A percentile compares a stretch with the other conserved stretches of the same genome.
Conservation (phyloP, 2,797 vertebrate species). For the Mastacembelus armatus region DNA sequence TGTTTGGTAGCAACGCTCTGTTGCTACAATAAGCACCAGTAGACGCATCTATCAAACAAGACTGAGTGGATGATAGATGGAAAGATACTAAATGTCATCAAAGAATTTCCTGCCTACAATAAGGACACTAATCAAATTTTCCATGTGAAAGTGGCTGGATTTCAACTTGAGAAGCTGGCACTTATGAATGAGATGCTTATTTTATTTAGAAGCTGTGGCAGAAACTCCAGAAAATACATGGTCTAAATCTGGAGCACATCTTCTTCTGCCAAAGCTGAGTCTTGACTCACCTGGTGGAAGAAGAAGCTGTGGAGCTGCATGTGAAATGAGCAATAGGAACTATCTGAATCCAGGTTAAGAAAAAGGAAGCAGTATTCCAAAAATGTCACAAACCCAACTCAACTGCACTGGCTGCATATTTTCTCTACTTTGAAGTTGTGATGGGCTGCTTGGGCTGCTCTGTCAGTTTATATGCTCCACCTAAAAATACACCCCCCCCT, state of each 20-base stretch:
- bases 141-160: not conserved
- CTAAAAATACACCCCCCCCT: not conserved
- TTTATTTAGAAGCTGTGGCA: conserved; percentile 11
- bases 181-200: conserved; percentile 19
- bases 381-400: not conserved
- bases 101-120: conserved; percentile 37
- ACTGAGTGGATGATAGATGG: conserved; percentile 20
- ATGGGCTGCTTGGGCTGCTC: not conserved
- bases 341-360: not conserved
- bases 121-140: conserved; percentile 15
- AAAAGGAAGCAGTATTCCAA: too few species aligned
- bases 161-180: too few species aligned
- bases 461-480: not conserved
- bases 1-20: conserved; percentile 61
- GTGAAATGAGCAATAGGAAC: not conserved
- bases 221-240: not conserved
- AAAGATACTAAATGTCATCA: not conserved
- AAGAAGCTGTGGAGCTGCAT: not conserved
- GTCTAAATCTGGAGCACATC: not conserved
- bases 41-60: conserved; percentile 42
- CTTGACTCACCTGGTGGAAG: not conserved
- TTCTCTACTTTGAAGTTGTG: not conserved
- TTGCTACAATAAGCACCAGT: conserved; percentile 61
- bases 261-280: not conserved
- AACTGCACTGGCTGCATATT: not conserved